Percentiles rank a stretch among this genome's conserved stretches.
Evolutionary conservation across 2,113 vertebrate species (phyloP).

Genomic region (Plotosus lineatus): DNA sequence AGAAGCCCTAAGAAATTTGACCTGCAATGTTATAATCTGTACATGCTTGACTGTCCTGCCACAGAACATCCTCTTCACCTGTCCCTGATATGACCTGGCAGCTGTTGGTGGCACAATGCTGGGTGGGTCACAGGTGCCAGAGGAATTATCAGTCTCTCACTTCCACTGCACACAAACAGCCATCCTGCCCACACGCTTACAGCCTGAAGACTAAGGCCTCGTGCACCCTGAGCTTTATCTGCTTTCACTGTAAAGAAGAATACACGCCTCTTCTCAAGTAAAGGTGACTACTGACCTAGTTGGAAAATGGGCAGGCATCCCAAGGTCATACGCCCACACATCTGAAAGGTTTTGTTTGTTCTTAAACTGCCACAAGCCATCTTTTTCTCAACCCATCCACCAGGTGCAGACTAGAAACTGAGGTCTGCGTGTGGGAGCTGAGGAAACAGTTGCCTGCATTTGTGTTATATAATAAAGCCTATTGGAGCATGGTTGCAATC

Average conservation of each 20-base stretch:
- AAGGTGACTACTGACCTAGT: slow-evolving; percentile 68
- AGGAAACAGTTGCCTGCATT: slow-evolving; percentile 36
- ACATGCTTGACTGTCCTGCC: slow-evolving; percentile 51
- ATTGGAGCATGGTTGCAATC: slow-evolving; percentile 19
- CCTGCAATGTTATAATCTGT: slow-evolving; percentile 25
- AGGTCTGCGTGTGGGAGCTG: slow-evolving; percentile 31
- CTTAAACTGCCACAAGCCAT: slow-evolving; percentile 61
- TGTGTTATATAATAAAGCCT: slow-evolving; percentile 42
- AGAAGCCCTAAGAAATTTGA: slow-evolving; percentile 38
- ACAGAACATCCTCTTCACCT: slow-evolving; percentile 51
- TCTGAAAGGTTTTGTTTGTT: slow-evolving; percentile 63
- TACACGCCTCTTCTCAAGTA: slow-evolving; percentile 49
- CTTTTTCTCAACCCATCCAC: slow-evolving; percentile 49
- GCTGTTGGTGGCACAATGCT: slow-evolving; percentile 61
- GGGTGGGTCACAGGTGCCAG: slow-evolving; percentile 71
- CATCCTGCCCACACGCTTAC: slow-evolving; percentile 56
- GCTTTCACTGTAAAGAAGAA: slow-evolving; percentile 55
- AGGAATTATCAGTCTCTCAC: slow-evolving; percentile 64
- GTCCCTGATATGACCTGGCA: slow-evolving; percentile 60
- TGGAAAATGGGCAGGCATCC: slow-evolving; percentile 63
- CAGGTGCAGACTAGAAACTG: slow-evolving; percentile 51
- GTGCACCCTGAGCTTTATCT: slow-evolving; percentile 54
- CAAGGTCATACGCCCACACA: slow-evolving; percentile 68
- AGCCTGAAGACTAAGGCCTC: slow-evolving; percentile 50
- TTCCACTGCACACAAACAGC: slow-evolving; percentile 60